Percentiles rank a stretch among this genome's conserved stretches.
These are phyloP conservation scores for Apostichopus californicus DNA, from an alignment of 35 echinoderm and acorn worm species.

Conservation along the genomic window DNA sequence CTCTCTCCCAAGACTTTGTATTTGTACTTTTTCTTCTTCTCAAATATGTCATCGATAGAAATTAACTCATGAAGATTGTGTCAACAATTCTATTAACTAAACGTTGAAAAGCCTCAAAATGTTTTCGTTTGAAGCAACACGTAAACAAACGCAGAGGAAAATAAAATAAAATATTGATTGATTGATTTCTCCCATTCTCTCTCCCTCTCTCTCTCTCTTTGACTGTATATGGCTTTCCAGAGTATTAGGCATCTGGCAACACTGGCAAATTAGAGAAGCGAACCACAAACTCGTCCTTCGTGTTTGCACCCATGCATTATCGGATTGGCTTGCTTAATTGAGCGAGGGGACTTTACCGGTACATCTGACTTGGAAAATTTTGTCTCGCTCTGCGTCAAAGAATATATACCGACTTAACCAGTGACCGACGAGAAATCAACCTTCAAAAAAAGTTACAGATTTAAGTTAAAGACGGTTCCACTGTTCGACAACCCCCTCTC, in stretches of 20 bases:
- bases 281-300: neutral
- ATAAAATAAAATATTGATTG: neutral
- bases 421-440: neutral
- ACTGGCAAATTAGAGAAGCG: neutral
- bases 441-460: no score
- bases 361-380: neutral
- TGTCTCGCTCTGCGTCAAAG: neutral
- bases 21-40: no score
- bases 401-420: neutral
- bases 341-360: neutral
- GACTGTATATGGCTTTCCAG: neutral
- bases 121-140: neutral
- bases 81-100: neutral
- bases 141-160: neutral
- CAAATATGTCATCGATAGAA: neutral
- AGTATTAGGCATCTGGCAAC: neutral
- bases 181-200: neutral
- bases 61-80: neutral
- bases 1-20: no score
- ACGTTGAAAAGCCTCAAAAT: neutral
- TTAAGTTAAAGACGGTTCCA: no score
- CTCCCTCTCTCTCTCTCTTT: neutral
- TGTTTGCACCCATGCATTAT: neutral
- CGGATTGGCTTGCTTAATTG: neutral
- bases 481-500: neutral